A percentile compares a stretch with the other conserved stretches of the same genome.
These are phyloP conservation scores for Heteromyza rotundicornis DNA, from an alignment of 2,888 invertebrate species.

Conservation along the genomic window DNA sequence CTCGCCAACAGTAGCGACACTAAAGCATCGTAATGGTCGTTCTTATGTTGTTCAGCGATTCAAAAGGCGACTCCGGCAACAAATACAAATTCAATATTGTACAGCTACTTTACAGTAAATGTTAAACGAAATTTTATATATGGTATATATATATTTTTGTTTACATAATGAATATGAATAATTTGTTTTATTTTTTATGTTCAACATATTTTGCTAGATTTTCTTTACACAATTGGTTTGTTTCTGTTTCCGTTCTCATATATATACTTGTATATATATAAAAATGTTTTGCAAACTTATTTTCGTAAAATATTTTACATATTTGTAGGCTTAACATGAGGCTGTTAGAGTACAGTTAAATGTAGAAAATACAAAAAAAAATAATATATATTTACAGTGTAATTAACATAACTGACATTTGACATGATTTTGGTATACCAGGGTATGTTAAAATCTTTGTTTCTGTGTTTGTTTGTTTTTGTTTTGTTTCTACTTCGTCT, in stretches of 20 bases:
- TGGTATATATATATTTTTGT: neutral
- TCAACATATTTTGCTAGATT: neutral
- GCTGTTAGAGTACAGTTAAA: neutral
- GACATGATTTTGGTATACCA: neutral
- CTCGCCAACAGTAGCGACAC: neutral
- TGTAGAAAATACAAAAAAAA: neutral
- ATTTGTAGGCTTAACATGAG: neutral
- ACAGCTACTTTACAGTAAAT: conserved; percentile 7
- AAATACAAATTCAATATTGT: neutral
- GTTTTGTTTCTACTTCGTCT: no score
- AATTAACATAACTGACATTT: neutral
- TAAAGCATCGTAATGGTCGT: neutral
- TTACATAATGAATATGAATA: conserved; percentile 5
- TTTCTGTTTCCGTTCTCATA: no score
- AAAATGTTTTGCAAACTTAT: conserved; percentile 27
- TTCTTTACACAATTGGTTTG: conserved; percentile 12
- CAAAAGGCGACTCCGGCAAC: no score
- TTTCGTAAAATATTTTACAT: no score
- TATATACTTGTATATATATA: conserved; percentile 20
- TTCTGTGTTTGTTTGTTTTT: neutral
- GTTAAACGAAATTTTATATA: neutral
- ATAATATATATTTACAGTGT: no score
- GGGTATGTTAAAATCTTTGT: neutral
- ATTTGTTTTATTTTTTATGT: conserved; percentile 5
- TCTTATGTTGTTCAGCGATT: no score